Conservation (phyloP, 2,888 invertebrate species). For the Autographa pulchrina region DNA sequence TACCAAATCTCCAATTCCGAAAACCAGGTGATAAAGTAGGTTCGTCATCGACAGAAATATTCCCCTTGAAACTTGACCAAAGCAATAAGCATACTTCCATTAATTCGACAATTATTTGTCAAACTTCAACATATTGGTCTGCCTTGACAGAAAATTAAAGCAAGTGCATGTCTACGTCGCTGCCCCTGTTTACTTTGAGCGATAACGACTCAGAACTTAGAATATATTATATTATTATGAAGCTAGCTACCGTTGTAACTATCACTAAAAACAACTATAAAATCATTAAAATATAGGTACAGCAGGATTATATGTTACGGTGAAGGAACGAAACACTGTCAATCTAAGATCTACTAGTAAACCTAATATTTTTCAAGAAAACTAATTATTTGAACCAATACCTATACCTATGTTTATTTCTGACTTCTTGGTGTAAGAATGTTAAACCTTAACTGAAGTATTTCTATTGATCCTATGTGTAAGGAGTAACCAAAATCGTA, state of each 20-base stretch:
- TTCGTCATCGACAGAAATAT: background rate
- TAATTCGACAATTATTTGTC: slow-evolving; percentile 20
- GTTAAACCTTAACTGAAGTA: background rate
- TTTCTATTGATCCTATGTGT: background rate
- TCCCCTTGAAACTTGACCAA: background rate
- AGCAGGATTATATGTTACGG: no score
- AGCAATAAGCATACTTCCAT: background rate
- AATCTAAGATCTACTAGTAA: no score
- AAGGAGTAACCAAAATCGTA: background rate
- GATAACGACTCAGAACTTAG: slow-evolving; percentile 51
- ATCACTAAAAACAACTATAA: no score
- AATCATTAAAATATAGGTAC: no score
- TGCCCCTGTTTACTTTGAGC: slow-evolving; percentile 56
- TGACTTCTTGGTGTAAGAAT: no score
- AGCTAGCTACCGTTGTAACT: background rate
- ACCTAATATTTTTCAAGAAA: no score
- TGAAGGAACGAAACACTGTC: no score
- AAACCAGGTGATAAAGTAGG: background rate
- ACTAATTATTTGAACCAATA: no score
- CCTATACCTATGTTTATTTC: background rate
- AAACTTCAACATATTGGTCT: slow-evolving; percentile 44
- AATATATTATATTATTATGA: background rate
- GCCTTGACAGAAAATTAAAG: slow-evolving; percentile 52
- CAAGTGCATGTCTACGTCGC: slow-evolving; percentile 60
- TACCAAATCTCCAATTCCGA: background rate